Percentiles rank a stretch among this genome's conserved stretches.
Conservation (phyloP, 2,797 vertebrate species). For the Eospalax fontanierii region DNA sequence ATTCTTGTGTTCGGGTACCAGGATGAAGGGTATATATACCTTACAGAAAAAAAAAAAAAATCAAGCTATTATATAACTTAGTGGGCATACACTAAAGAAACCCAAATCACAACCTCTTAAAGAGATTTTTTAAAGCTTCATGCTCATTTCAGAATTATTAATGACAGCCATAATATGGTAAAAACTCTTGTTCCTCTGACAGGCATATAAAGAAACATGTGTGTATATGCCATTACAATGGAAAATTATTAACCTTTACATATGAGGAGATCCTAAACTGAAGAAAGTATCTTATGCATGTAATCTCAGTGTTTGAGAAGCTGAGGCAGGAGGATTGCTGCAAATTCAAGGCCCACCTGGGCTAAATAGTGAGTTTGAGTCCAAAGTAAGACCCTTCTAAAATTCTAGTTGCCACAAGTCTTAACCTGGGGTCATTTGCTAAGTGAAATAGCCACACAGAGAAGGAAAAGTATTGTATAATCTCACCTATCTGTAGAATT, state of each 20-base stretch:
- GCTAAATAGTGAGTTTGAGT: background rate
- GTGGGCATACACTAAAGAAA: background rate
- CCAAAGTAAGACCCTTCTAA: background rate
- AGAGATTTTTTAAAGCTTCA: background rate
- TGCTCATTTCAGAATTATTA: background rate
- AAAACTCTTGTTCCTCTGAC: background rate
- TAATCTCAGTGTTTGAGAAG: background rate
- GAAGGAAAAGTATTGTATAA: background rate
- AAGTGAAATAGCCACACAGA: background rate
- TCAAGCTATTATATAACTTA: background rate
- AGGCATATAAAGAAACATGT: background rate
- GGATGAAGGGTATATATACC: background rate
- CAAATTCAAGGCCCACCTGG: background rate
- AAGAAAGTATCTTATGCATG: background rate
- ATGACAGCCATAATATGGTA: background rate
- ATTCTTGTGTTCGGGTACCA: background rate
- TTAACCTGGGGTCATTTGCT: background rate
- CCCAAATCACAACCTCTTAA: background rate
- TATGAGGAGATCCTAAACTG: background rate
- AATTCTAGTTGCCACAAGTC: background rate
- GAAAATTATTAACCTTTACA: background rate
- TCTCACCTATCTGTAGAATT: background rate
- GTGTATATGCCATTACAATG: background rate
- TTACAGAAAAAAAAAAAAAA: background rate
- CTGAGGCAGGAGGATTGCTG: background rate